phyloP scores from a whole-genome alignment of 2,113 vertebrate species.

The Boleophthalmus pectinirostris region DNA sequence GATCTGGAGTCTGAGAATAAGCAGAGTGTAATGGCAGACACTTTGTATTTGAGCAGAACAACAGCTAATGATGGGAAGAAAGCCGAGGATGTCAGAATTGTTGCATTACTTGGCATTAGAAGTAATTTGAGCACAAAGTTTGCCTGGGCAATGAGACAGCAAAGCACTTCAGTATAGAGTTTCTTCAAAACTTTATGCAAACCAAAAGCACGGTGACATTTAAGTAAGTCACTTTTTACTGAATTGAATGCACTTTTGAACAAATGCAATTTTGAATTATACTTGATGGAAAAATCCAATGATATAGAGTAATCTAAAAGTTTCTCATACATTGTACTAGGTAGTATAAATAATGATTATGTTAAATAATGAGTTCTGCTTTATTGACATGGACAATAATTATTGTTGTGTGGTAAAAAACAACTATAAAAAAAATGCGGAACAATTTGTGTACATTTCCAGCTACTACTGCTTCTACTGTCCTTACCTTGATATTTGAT shows the following conservation, averaged over 20 bases:
- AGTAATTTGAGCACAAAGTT: slow-evolving; percentile 3
- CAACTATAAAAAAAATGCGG: not conserved
- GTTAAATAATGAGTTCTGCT: no score
- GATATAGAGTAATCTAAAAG: not conserved
- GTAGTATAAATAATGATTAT: no score
- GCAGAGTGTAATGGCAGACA: slow-evolving; percentile 20
- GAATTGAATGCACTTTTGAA: not conserved
- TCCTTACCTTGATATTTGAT: no score
- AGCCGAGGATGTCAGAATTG: slow-evolving; percentile 14
- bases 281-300: not conserved
- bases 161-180: not conserved
- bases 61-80: slow-evolving; percentile 23
- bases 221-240: not conserved
- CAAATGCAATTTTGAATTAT: not conserved
- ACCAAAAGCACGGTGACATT: not conserved
- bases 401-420: not conserved
- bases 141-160: not conserved
- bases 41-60: slow-evolving; percentile 35
- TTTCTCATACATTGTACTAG: no score
- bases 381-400: no score
- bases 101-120: slow-evolving; percentile 22
- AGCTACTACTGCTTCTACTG: not conserved
- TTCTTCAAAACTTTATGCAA: not conserved
- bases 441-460: not conserved
- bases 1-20: slow-evolving; percentile 32